Base-by-base conservation (phyloP, 1,140 invertebrate genomes). In the Cecropterus lyciades region DNA sequence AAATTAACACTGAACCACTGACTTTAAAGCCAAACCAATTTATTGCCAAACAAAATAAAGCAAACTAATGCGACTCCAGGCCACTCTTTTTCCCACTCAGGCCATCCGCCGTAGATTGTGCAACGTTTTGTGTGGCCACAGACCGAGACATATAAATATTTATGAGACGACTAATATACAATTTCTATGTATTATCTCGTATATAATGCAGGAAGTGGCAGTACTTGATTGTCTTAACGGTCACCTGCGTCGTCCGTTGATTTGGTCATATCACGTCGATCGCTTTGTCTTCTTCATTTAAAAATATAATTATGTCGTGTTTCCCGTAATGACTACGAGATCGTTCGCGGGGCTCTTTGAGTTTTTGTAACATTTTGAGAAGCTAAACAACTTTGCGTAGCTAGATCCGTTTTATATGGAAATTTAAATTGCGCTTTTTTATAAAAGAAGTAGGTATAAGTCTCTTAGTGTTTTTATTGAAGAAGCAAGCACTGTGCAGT, bases 111-210 rank as follows among this genome's bases (percentile, higher is more conserved):
- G 76, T 73, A 80, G 84, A 87, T 91, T 91, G 89, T 87, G 89
- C 85, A 91, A 89, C 82, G 82, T 80, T 80, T 75, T 80, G 73
- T 79, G 85, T 88, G 87, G 81, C 82, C 89, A 89, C 83, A 79
- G 84, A 91, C 82, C 88, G 88, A 88, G 72, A 88, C 88, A 80
- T 75, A 91, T 91, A 82, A 85, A 91, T 91, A 91, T 91, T 89
- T 89, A 91, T 91, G 87, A 91, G 84, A 74, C 80, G 81, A 87
- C 82, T 91, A 88, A 89, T 91, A 87, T 87, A 89, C 88, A 91
- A 89, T 89, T 91, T 91, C 85, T 89, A 91, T 89, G 89, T 91
- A 88, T 89, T 87, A 90, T 89, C 86, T 89, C 70, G 66, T 72
- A 73, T 75, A 82, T 87, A 86, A 89, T 85, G 84, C 83, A 88